Evolutionary conservation across 2,113 vertebrate genomes (phyloP).

Genomic region (Clarias gariepinus): DNA sequence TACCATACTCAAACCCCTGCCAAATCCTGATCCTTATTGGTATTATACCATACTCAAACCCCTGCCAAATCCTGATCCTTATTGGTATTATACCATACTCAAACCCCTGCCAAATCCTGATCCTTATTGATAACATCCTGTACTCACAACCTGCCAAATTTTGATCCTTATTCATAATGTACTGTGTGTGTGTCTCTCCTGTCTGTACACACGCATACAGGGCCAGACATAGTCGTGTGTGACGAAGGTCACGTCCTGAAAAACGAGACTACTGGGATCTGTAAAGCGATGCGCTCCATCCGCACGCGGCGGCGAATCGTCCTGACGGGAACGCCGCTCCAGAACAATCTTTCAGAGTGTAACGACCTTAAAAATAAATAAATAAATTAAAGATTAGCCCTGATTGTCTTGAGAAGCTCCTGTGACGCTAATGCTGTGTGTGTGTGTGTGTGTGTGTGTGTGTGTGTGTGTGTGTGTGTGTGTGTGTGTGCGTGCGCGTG

Average conservation of each 20-base stretch:
- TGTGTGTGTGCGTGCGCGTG: constrained; percentile 1
- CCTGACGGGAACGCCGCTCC: constrained; percentile 93
- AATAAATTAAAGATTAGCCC: fast-evolving
- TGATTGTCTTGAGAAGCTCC: background rate
- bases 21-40: background rate
- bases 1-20: too few relatives aligned
- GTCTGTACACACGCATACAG: constrained; percentile 60
- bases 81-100: background rate
- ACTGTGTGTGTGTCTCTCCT: constrained; percentile 16
- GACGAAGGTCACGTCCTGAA: constrained; percentile 95
- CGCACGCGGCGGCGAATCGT: constrained; percentile 87
- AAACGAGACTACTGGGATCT: constrained; percentile 87
- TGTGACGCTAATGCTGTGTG: background rate
- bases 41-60: too few relatives aligned
- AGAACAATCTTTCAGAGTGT: constrained; percentile 97
- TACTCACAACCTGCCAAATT: background rate
- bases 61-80: background rate
- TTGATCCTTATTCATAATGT: background rate
- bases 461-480: background rate
- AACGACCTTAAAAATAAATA: constrained; percentile 44
- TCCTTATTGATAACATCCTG: too few relatives aligned
- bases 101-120: background rate
- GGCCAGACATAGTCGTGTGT: constrained; percentile 93
- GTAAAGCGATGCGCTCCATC: constrained; percentile 89
- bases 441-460: background rate